These are phyloP conservation scores for Augochlora pura DNA, from an alignment of 1,140 invertebrate genomes.

Conservation along the genomic window DNA sequence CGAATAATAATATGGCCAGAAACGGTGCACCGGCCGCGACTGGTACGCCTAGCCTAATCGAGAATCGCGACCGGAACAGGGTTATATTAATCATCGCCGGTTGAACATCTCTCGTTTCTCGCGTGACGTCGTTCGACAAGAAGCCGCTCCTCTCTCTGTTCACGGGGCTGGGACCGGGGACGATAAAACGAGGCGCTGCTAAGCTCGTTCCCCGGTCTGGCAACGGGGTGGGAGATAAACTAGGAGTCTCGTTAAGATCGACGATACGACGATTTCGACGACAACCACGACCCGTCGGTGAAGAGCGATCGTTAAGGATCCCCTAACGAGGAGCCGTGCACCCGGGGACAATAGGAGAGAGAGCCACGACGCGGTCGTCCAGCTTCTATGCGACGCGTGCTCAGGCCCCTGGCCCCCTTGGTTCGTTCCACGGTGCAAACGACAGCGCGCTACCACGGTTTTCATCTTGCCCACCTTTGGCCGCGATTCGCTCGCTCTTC, in stretches of 20 bases:
- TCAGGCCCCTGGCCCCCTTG: neutral
- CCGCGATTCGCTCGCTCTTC: neutral
- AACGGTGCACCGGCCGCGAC: too few species aligned
- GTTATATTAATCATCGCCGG: too few species aligned
- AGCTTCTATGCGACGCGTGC: slow-evolving; percentile 39
- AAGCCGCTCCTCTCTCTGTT: slow-evolving; percentile 28
- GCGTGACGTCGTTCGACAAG: neutral
- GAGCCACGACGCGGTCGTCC: slow-evolving; percentile 32
- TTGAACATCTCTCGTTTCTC: neutral
- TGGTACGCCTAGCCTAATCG: too few species aligned
- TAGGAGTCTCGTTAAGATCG: slow-evolving; percentile 60
- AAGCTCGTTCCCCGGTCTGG: slow-evolving; percentile 23
- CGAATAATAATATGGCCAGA: too few species aligned
- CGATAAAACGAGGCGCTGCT: slow-evolving; percentile 38
- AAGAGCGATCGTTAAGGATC: slow-evolving; percentile 64
- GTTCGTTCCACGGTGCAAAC: slow-evolving; percentile 43
- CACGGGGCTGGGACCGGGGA: neutral
- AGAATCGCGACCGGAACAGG: too few species aligned
- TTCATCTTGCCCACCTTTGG: slow-evolving; percentile 41
- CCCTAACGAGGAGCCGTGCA: slow-evolving; percentile 57
- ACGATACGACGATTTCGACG: slow-evolving; percentile 60
- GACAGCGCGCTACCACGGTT: slow-evolving; percentile 33
- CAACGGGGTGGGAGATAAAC: slow-evolving; percentile 42
- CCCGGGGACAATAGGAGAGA: slow-evolving; percentile 54
- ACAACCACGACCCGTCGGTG: slow-evolving; percentile 49